A percentile compares a stretch with the other conserved stretches of the same genome.
Conservation (phyloP, 2,797 vertebrate species). For the Acanthurus leucopareius region DNA sequence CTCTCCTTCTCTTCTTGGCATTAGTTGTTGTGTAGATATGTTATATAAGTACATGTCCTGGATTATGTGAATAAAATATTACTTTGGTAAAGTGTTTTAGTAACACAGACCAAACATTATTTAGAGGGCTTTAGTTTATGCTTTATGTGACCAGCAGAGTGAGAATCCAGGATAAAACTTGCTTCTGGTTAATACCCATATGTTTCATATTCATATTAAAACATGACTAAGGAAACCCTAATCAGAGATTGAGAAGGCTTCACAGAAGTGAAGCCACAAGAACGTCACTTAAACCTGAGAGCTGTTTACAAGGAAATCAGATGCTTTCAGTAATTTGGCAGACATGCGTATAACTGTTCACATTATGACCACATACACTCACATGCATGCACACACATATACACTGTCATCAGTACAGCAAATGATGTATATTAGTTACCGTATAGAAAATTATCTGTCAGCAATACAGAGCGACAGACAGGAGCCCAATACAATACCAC, state of each 20-base stretch:
- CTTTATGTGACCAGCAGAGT: slow-evolving; percentile 24
- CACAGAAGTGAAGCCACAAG: slow-evolving; percentile 45
- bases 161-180: slow-evolving; percentile 31
- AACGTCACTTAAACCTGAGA: slow-evolving; percentile 28
- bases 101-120: slow-evolving; percentile 16
- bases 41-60: slow-evolving; percentile 15
- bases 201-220: background rate
- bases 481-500: slow-evolving; percentile 39
- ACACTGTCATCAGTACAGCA: background rate
- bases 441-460: slow-evolving; percentile 57
- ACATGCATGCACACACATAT: slow-evolving; percentile 1
- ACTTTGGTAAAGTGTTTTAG: slow-evolving; percentile 4
- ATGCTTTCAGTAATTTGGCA: slow-evolving; percentile 28
- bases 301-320: slow-evolving; percentile 21
- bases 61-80: slow-evolving; percentile 15
- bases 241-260: slow-evolving; percentile 37
- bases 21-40: background rate
- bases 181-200: slow-evolving; percentile 9
- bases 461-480: slow-evolving; percentile 59
- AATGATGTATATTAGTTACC: slow-evolving; percentile 40
- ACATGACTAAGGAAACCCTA: slow-evolving; percentile 53
- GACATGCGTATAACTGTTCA: background rate
- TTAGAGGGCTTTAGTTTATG: slow-evolving; percentile 40
- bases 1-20: background rate
- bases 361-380: background rate